Percentiles rank a stretch among this genome's conserved stretches.
phyloP scores from a whole-genome alignment of 2,888 invertebrate genomes.

The Sceliomorpha sp. region DNA sequence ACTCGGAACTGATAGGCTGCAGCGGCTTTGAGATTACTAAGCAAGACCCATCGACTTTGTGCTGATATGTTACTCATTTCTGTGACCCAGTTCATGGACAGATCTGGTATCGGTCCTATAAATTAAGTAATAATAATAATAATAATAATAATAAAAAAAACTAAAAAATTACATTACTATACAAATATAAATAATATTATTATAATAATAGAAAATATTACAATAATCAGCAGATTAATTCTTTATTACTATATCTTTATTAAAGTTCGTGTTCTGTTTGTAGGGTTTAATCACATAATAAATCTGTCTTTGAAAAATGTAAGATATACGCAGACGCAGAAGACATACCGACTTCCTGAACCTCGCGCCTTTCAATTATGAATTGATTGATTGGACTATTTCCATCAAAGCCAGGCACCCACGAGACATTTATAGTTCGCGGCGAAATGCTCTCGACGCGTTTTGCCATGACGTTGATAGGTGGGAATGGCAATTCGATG shows the following conservation, averaged over 20 bases:
- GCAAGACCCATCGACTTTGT: conserved; percentile 87
- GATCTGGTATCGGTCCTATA: conserved; percentile 91
- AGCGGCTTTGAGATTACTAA: conserved; percentile 94
- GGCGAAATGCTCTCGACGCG: conserved; percentile 85
- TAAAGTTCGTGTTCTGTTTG: no score
- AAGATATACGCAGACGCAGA: no score
- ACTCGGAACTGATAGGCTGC: conserved; percentile 98
- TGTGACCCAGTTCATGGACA: conserved; percentile 92
- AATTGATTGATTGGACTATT: conserved; percentile 97
- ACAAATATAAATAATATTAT: no score
- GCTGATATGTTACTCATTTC: conserved; percentile 92
- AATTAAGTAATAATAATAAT: background rate
- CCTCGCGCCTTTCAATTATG: conserved; percentile 94
- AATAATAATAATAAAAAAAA: no score
- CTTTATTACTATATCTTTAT: no score
- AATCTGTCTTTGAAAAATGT: no score
- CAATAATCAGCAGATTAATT: no score
- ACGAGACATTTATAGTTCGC: conserved; percentile 93
- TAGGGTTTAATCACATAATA: no score
- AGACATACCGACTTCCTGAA: conserved; percentile 89
- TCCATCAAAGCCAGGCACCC: conserved; percentile 98
- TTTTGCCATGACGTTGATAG: conserved; percentile 90
- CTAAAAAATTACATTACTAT: no score
- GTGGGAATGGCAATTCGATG: conserved; percentile 97
- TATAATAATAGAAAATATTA: no score